These are phyloP conservation scores for Automeris io DNA, from an alignment of 2,888 invertebrate species.

Conservation along the genomic window DNA sequence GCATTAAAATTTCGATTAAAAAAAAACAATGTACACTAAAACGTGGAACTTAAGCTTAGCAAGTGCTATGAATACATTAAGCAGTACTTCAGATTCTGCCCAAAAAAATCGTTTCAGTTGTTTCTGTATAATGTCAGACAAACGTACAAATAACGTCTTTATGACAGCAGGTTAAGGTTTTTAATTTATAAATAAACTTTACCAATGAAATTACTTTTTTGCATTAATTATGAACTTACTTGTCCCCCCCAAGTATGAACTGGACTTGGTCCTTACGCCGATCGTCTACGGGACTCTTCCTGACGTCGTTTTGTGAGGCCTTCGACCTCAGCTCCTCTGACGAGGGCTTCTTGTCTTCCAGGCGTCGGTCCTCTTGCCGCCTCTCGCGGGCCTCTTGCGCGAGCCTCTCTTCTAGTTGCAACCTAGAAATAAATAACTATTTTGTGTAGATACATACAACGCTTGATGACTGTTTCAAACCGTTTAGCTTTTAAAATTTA, in stretches of 20 bases:
- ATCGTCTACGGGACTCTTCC: constrained; percentile 55
- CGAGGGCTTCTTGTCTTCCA: constrained; percentile 38
- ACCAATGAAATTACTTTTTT: background rate
- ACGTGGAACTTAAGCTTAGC: too few species aligned
- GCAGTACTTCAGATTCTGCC: too few species aligned
- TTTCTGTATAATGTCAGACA: too few species aligned
- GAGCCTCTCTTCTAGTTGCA: constrained; percentile 64
- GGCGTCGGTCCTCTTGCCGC: constrained; percentile 40
- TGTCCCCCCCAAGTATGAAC: constrained; percentile 66
- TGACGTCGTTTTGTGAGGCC: constrained; percentile 40
- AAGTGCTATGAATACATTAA: too few species aligned
- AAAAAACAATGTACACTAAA: too few species aligned
- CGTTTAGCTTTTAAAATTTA: too few species aligned
- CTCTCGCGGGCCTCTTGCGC: constrained; percentile 62
- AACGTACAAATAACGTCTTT: too few species aligned
- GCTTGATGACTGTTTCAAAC: too few species aligned
- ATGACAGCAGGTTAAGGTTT: too few species aligned
- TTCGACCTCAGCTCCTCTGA: constrained; percentile 32
- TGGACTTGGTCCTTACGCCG: constrained; percentile 55
- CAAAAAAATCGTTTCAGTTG: too few species aligned
- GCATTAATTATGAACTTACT: constrained; percentile 35
- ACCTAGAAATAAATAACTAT: constrained; percentile 26
- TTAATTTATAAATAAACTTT: too few species aligned
- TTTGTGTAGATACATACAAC: background rate
- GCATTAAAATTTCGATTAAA: too few species aligned